These are phyloP conservation scores for Agrotis puta DNA, from an alignment of 2,888 invertebrate genomes.

Conservation along the genomic window DNA sequence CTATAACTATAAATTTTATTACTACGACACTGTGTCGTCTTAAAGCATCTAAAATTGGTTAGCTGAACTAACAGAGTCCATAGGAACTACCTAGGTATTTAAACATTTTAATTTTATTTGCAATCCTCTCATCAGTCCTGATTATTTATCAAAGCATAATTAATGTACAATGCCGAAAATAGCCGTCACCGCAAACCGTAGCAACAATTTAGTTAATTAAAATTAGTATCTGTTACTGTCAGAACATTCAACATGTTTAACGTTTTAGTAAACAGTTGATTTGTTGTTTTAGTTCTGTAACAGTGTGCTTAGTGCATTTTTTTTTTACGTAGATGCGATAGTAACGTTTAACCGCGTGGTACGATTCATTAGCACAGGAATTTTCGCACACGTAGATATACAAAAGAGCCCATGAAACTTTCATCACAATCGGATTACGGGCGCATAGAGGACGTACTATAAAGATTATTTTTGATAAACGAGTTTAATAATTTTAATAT, in stretches of 20 bases:
- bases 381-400: no score
- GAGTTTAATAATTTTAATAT: no score
- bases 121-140: neutral
- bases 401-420: no score
- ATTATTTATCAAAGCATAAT: neutral
- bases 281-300: no score
- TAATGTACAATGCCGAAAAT: neutral
- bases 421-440: no score
- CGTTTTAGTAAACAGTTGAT: neutral
- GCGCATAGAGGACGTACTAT: no score
- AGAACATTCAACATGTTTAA: neutral
- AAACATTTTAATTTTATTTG: neutral
- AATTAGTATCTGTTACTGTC: neutral
- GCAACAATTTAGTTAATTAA: neutral
- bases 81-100: neutral
- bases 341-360: no score
- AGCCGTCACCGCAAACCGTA: neutral
- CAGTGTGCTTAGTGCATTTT: no score
- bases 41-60: neutral
- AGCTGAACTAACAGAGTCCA: neutral
- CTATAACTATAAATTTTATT: neutral
- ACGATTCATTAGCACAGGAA: no score
- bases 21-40: neutral
- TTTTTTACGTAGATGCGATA: no score
- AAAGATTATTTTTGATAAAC: no score